Evolutionary conservation across 2,113 vertebrate genomes (phyloP), one percentile per base, ranked within the genome.

Genomic region (Rafetus swinhoei): DNA sequence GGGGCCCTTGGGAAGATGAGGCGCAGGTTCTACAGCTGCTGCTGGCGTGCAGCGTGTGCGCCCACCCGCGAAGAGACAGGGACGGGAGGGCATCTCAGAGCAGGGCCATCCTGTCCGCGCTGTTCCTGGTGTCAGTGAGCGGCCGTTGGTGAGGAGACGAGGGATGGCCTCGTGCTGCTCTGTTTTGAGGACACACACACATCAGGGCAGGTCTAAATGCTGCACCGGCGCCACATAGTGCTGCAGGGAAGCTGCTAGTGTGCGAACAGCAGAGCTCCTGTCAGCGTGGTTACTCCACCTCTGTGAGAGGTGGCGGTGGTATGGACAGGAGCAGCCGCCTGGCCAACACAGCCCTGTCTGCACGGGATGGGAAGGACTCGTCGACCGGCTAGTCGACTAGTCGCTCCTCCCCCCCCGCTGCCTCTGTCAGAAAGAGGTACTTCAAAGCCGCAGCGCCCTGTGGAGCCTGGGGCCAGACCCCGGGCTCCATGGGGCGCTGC

Each of bases 121-220:
- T 53, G 50, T 89, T 94, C 89, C 65, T 94, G 52, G 5, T 91
- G 69, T 65, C 89, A 82, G 90, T 81, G 81, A 65, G 72, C 76
- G 57, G 13, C 54, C 29, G 54, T 81, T 86, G 91, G 53, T 53
- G 94, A 60, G 88, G 29, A 50, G 81, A 79, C 53, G 52, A 95
- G 62, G 85, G 88, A 92, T 84, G 83, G 93, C 82, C 86, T 93
- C 84, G 82, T 89, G 76, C 83, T 84, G 88, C 25, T 7, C 1
- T 84, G n/a, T 92, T 85, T 53, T 5, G 9, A 27, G 3, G 29
- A n/a, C 62, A 6, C 77, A 24, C 92, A 55, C 2, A 29, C 53
- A 19, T n/a, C 65, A 19, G 65, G 32, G 8, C 65, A 69, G 65
- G 16, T 69, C 32, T 69, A 35, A 21, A 69, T 4, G 18, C 60